Evolutionary conservation across 2,888 invertebrate species (phyloP), one percentile per base, ranked within the genome.

Genomic region (Andricus quercusramuli): DNA sequence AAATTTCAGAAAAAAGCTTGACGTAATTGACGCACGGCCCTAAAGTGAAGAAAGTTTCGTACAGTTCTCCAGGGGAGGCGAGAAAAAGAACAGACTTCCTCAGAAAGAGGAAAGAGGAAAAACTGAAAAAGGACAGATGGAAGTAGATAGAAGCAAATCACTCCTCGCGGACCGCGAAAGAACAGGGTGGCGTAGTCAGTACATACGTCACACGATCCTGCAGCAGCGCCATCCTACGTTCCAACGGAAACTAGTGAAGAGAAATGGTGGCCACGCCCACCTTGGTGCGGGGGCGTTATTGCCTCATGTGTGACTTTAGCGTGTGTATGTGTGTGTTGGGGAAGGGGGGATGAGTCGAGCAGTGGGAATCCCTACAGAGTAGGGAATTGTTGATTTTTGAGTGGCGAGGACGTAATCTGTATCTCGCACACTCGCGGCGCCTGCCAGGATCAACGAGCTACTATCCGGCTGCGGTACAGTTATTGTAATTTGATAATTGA

Each of bases 251-350:
- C 88, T 87, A 85, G 84, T 83, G 83, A 89, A 90, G 90, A 91
- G 90, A 90, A 90, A 91, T 90, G 91, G 82, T 86, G 86, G 87
- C 90, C 91, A 91, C 91, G 91, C 91, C 91, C 84, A 87, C 86
- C 80, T 78, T 81, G 83, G 82, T 84, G 87, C 83, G 87, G 86
- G 90, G 90, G 90, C 91, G 91, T 90, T 85, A 84, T 84, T 84
- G 77, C 83, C 22, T 32, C 74, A 74, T 74, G 74, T 70, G 70
- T 56, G 47, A 9, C 29, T 29, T 51, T 32, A 15, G 47, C 44
- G 13, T 74, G 51, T 56, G n/a, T 56, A 11, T 70, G 4, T 67
- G 13, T n/a, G 66, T n/a, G 13, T 74, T 4, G 44, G 8, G 17
- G 15, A 25, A 25, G 41, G 22, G 74, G 74, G 32, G 83, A 79